Percentiles rank a stretch among this genome's conserved stretches.
These are phyloP conservation scores for Elachura formosa DNA, from an alignment of 2,113 vertebrate species.

Conservation along the genomic window DNA sequence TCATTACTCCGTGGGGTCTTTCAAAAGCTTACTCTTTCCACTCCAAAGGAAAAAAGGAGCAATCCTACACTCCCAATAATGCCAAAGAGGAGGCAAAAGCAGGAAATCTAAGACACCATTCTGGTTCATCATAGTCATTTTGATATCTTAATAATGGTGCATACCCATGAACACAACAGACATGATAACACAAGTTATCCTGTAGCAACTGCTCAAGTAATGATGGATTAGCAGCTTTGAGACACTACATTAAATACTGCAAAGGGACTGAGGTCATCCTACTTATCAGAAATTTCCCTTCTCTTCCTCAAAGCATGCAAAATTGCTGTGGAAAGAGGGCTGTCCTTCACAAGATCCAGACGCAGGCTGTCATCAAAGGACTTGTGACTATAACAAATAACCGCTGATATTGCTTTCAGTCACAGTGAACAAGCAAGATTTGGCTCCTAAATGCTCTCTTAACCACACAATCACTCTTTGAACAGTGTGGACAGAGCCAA, in stretches of 20 bases:
- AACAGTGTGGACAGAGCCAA: not conserved
- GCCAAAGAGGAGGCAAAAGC: not conserved
- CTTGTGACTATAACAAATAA: not conserved
- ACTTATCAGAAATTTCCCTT: not conserved
- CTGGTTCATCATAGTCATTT: not conserved
- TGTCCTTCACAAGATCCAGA: not conserved
- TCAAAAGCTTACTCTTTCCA: not conserved
- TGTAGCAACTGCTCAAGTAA: not conserved
- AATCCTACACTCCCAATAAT: not conserved
- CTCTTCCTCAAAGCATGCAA: not conserved
- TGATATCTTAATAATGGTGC: not conserved
- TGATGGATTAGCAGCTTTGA: not conserved
- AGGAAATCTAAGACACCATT: not conserved
- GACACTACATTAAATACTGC: not conserved
- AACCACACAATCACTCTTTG: not conserved
- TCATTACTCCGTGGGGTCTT: not conserved
- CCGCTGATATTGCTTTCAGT: not conserved
- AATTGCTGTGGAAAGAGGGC: not conserved
- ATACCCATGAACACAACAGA: not conserved
- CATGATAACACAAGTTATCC: not conserved
- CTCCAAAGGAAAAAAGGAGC: not conserved
- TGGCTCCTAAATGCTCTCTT: not conserved
- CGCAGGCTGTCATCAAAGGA: not conserved
- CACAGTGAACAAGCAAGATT: not conserved
- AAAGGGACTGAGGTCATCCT: not conserved